These are phyloP conservation scores for Monopterus albus DNA, from an alignment of 2,113 vertebrate genomes.

Conservation along the genomic window DNA sequence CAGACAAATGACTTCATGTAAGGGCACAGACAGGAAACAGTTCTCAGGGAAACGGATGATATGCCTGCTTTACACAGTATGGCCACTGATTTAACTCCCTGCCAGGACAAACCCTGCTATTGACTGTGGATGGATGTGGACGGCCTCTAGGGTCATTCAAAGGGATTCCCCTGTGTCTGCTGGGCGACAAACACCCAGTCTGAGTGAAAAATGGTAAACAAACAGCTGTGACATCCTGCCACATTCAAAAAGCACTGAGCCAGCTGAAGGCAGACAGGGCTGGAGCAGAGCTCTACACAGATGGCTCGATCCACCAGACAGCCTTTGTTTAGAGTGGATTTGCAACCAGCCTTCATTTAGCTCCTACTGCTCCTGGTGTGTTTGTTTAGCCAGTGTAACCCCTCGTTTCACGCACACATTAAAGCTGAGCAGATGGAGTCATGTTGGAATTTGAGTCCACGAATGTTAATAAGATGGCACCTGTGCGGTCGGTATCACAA, in stretches of 20 bases:
- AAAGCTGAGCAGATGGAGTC: slow-evolving; percentile 37
- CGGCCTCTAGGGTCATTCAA: slow-evolving; percentile 41
- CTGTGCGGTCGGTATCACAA: slow-evolving; percentile 5
- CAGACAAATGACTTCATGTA: background rate
- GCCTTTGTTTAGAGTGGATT: slow-evolving; percentile 46
- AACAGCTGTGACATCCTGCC: slow-evolving; percentile 45
- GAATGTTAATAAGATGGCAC: slow-evolving; percentile 20
- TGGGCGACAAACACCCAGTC: slow-evolving; percentile 32
- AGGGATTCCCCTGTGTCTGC: slow-evolving; percentile 42
- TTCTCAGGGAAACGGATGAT: slow-evolving; percentile 28
- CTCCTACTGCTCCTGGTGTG: slow-evolving; percentile 55
- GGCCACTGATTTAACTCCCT: slow-evolving; percentile 50
- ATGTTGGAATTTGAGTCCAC: slow-evolving; percentile 12
- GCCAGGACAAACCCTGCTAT: slow-evolving; percentile 47
- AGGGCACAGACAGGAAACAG: slow-evolving; percentile 23
- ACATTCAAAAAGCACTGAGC: slow-evolving; percentile 64
- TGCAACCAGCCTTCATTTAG: slow-evolving; percentile 33
- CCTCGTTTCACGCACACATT: slow-evolving; percentile 18
- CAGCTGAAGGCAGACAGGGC: slow-evolving; percentile 60
- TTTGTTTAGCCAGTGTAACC: slow-evolving; percentile 59
- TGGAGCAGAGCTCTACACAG: slow-evolving; percentile 56
- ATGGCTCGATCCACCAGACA: slow-evolving; percentile 52
- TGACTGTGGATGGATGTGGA: slow-evolving; percentile 45
- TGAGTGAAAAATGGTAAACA: slow-evolving; percentile 48
- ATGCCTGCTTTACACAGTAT: slow-evolving; percentile 50